These are phyloP conservation scores for Brenthis daphne DNA, from an alignment of 2,888 invertebrate species.

Conservation along the genomic window DNA sequence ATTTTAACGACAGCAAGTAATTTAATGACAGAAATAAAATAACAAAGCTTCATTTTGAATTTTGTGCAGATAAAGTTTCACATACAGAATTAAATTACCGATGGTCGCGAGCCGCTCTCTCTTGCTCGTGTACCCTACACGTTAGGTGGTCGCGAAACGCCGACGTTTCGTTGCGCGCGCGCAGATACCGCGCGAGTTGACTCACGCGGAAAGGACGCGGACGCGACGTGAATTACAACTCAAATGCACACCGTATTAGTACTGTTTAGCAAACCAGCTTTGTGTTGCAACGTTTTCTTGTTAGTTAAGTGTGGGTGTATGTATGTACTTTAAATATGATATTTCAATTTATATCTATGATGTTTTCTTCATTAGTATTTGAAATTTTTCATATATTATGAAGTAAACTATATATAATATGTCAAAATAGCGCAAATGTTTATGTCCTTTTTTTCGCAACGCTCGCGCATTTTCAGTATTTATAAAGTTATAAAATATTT, in stretches of 20 bases:
- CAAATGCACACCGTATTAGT: constrained; percentile 27
- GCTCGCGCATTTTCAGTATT: no score
- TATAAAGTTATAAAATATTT: no score
- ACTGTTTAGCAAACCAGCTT: constrained; percentile 21
- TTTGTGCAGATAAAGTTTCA: background rate
- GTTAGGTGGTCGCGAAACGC: constrained; percentile 31
- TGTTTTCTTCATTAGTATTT: no score
- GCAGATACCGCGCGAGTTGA: constrained; percentile 44
- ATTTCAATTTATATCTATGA: no score
- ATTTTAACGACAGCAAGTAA: no score
- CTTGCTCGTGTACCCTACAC: constrained; percentile 12
- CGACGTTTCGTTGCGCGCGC: constrained; percentile 40
- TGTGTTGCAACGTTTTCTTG: constrained; percentile 19
- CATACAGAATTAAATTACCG: background rate
- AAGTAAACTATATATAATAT: no score
- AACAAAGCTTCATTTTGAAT: background rate
- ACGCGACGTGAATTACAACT: constrained; percentile 39
- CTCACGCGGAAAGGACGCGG: constrained; percentile 48
- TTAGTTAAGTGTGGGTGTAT: background rate
- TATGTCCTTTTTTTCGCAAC: no score
- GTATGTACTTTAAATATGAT: no score
- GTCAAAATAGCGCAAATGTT: no score
- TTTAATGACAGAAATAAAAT: no score
- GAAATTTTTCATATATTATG: no score
- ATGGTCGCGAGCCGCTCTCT: constrained; percentile 10